Conservation (phyloP, 2,113 vertebrate species). For the Gasterosteus aculeatus region DNA sequence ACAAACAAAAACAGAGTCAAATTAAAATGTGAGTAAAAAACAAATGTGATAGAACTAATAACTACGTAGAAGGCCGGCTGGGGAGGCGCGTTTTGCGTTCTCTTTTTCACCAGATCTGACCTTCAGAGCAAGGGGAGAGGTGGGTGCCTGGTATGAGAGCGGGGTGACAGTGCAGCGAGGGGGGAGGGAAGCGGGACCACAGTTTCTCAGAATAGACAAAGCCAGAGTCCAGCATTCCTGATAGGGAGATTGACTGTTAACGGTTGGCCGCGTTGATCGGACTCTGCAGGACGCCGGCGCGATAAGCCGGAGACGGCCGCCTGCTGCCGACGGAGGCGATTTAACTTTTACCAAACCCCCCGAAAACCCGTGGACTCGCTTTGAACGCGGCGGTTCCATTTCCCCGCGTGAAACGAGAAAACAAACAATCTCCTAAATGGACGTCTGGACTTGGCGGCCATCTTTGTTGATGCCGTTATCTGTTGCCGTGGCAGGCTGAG, state of each 20-base stretch:
- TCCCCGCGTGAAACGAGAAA: background rate
- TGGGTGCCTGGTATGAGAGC: conserved; percentile 80
- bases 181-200: conserved; percentile 59
- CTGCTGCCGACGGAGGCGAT: background rate
- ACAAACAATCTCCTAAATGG: background rate
- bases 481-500: conserved; percentile 63
- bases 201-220: conserved; percentile 84
- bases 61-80: background rate
- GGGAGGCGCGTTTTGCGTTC: background rate
- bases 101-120: conserved; percentile 70
- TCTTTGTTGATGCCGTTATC: conserved; percentile 75
- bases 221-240: conserved; percentile 78
- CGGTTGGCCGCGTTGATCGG: conserved; percentile 33
- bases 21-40: background rate
- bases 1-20: background rate
- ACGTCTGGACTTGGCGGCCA: conserved; percentile 42
- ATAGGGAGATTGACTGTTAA: conserved; percentile 64
- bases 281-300: conserved; percentile 33
- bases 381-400: background rate
- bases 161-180: conserved; percentile 69
- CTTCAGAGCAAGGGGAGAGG: conserved; percentile 79
- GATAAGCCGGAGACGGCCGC: conserved; percentile 28
- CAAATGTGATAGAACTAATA: background rate
- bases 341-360: background rate
- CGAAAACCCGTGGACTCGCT: background rate